A percentile compares a stretch with the other conserved stretches of the same genome.
Evolutionary conservation across 2,113 vertebrate genomes (phyloP).

Genomic region (Onychostruthus taczanowskii): DNA sequence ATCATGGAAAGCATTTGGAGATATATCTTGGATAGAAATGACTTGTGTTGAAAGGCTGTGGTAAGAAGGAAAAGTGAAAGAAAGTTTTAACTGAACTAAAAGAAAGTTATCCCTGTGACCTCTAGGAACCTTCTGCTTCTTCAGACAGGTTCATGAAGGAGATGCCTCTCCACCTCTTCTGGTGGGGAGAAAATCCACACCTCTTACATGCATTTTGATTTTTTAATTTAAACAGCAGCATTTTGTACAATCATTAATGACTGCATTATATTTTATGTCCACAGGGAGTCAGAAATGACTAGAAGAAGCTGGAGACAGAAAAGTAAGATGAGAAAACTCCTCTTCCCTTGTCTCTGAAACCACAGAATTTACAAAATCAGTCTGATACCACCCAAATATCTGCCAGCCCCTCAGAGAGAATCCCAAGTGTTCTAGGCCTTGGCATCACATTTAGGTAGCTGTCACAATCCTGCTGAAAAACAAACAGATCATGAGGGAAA

Average conservation of each 20-base stretch:
- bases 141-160: not conserved
- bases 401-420: not conserved
- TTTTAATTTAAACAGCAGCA: not conserved
- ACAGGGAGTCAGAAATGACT: not conserved
- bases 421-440: not conserved
- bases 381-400: not conserved
- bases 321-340: not conserved
- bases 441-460: not conserved
- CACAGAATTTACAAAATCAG: not conserved
- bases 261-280: not conserved
- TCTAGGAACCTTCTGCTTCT: not conserved
- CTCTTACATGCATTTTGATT: not conserved
- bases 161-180: not conserved
- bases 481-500: constrained; percentile 31
- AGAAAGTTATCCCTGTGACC: not conserved
- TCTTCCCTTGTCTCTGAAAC: not conserved
- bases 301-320: constrained; percentile 8
- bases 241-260: not conserved
- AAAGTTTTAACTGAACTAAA: not conserved
- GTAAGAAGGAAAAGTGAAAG: not conserved
- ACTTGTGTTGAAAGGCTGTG: not conserved
- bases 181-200: not conserved
- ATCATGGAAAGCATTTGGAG: not conserved
- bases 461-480: constrained; percentile 43
- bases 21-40: not conserved